Conservation (phyloP, 2,888 invertebrate genomes). For the Amiota communis region DNA sequence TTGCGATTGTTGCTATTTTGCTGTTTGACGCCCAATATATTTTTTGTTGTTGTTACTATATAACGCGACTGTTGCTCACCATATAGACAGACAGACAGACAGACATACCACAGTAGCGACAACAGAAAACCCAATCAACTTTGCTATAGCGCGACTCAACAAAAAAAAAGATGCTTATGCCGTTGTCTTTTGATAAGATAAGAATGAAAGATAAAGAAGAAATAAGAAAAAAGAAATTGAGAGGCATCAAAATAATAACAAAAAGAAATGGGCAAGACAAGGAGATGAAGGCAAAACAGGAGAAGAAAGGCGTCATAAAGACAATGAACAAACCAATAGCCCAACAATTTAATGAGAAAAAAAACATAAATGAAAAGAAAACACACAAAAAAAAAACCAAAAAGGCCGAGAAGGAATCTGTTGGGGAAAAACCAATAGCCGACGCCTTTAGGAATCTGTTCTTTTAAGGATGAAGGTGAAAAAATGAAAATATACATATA, state of each 20-base stretch:
- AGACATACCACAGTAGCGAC: neutral
- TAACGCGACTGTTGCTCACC: neutral
- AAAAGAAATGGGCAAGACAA: neutral
- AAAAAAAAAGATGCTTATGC: neutral
- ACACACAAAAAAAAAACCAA: neutral
- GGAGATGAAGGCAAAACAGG: neutral
- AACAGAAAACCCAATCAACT: neutral
- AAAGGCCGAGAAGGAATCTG: constrained; percentile 2
- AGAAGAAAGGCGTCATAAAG: neutral
- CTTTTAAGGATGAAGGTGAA: no score
- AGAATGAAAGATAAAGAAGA: neutral
- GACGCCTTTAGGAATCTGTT: no score
- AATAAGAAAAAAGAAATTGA: neutral
- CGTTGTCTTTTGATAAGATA: constrained; percentile 1
- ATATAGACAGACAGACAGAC: neutral
- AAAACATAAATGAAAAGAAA: neutral
- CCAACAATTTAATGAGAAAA: neutral
- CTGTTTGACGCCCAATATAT: neutral
- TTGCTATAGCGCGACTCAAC: neutral
- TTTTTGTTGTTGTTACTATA: no score
- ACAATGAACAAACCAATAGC: no score
- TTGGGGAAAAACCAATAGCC: no score
- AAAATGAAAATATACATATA: no score
- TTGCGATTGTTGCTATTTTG: neutral
- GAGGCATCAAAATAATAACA: neutral